Conservation (phyloP, 2,888 invertebrate genomes). For the Dasypogon diadema region DNA sequence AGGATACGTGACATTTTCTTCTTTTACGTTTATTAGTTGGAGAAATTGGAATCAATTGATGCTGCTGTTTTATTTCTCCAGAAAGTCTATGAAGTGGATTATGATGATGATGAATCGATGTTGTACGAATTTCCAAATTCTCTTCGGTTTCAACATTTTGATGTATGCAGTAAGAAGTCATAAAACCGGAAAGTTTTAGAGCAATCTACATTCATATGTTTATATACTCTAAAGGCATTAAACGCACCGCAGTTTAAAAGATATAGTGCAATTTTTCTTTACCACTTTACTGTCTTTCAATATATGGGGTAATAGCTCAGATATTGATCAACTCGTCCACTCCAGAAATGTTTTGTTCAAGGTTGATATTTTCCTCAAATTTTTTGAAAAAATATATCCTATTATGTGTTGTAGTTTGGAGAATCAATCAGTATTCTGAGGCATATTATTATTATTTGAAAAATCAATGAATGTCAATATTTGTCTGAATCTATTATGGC, state of each 20-base stretch:
- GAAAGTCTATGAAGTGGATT: slow-evolving; percentile 18
- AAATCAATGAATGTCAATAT: slow-evolving; percentile 10
- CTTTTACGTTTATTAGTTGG: slow-evolving; percentile 22
- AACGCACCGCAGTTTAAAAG: neutral
- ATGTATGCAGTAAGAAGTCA: neutral
- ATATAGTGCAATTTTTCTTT: slow-evolving; percentile 2
- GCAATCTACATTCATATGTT: slow-evolving; percentile 12
- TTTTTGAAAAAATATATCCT: neutral
- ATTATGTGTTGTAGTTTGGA: neutral
- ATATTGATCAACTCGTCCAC: neutral
- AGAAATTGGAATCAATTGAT: slow-evolving; percentile 16
- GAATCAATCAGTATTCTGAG: neutral
- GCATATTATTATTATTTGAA: neutral
- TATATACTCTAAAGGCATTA: neutral
- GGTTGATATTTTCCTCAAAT: slow-evolving; percentile 26
- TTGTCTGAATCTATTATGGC: slow-evolving; percentile 6
- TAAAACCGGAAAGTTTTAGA: neutral
- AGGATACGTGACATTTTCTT: slow-evolving; percentile 19
- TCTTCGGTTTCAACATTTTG: neutral
- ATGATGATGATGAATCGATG: neutral
- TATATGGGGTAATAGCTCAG: neutral
- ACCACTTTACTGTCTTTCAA: slow-evolving; percentile 3
- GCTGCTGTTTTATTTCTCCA: neutral
- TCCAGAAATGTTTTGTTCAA: neutral
- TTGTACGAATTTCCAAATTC: neutral